Percentiles rank a stretch among this genome's conserved stretches.
phyloP scores from a whole-genome alignment of 2,888 invertebrate species.

The Agonopterix arenella region DNA sequence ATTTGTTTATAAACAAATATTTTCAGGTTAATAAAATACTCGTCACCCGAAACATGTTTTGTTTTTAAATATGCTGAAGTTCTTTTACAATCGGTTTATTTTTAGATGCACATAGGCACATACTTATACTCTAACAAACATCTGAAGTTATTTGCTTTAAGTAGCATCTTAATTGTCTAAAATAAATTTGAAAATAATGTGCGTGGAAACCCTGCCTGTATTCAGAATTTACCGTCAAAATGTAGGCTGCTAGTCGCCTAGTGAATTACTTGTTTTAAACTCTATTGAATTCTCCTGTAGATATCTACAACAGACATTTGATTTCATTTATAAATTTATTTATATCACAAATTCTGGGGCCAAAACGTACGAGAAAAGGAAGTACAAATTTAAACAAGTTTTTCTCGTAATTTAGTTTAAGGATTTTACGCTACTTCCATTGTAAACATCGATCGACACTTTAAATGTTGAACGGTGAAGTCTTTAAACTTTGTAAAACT shows the following conservation, averaged over 20 bases:
- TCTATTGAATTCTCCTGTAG: too few relatives aligned
- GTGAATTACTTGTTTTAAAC: not conserved
- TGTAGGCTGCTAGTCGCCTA: slow-evolving; percentile 5
- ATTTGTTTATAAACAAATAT: slow-evolving; percentile 16
- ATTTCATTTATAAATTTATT: slow-evolving; percentile 21
- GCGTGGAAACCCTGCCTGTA: not conserved
- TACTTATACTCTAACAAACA: too few relatives aligned
- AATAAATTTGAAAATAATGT: not conserved
- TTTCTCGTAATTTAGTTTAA: slow-evolving; percentile 61
- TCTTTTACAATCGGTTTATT: too few relatives aligned
- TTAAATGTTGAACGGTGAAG: too few relatives aligned
- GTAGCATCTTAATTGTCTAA: too few relatives aligned
- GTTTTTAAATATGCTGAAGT: too few relatives aligned
- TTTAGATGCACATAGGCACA: too few relatives aligned
- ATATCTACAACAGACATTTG: not conserved
- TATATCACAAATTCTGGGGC: slow-evolving; percentile 62
- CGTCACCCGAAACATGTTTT: too few relatives aligned
- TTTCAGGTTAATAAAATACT: too few relatives aligned
- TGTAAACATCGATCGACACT: slow-evolving; percentile 1
- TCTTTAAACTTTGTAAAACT: too few relatives aligned
- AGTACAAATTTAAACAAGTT: slow-evolving; percentile 62
- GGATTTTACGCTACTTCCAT: slow-evolving; percentile 35
- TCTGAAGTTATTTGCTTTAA: too few relatives aligned
- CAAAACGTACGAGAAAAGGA: slow-evolving; percentile 60
- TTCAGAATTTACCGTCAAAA: slow-evolving; percentile 4